A percentile compares a stretch with the other conserved stretches of the same genome.
phyloP scores from a whole-genome alignment of 2,797 vertebrate species.

The Lycodopsis pacificus region DNA sequence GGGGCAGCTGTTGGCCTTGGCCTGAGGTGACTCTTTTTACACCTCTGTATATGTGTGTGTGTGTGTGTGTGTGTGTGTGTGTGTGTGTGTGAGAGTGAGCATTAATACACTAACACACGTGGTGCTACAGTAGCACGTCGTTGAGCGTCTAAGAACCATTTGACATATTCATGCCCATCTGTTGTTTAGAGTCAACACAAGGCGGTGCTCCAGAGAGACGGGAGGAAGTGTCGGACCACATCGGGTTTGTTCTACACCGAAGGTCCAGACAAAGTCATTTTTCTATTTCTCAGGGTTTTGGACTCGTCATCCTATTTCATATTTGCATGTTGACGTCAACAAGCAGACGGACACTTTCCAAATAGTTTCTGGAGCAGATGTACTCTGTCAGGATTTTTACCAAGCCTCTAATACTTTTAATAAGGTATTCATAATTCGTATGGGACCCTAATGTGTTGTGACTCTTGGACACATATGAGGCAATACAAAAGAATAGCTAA shows the following conservation, averaged over 20 bases:
- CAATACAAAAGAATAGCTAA: not conserved
- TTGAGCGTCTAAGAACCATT: conserved; percentile 64
- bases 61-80: not conserved
- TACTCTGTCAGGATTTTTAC: not conserved
- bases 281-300: conserved; percentile 43
- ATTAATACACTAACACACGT: conserved; percentile 22
- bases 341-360: conserved; percentile 43
- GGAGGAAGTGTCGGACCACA: conserved; percentile 62
- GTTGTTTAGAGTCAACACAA: conserved; percentile 80
- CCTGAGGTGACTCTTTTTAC: conserved; percentile 2
- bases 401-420: not conserved
- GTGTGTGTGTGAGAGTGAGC: not conserved
- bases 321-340: conserved; percentile 47
- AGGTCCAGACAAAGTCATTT: conserved; percentile 73
- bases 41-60: not conserved
- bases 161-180: conserved; percentile 83
- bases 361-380: conserved; percentile 15
- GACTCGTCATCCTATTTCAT: conserved; percentile 29
- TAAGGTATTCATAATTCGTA: not conserved
- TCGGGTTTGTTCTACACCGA: conserved; percentile 50
- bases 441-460: not conserved
- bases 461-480: not conserved
- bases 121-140: conserved; percentile 38
- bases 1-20: not conserved
- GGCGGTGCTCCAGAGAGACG: conserved; percentile 62